phyloP scores from a whole-genome alignment of 2,113 vertebrate genomes.

The Lycaon pictus region DNA sequence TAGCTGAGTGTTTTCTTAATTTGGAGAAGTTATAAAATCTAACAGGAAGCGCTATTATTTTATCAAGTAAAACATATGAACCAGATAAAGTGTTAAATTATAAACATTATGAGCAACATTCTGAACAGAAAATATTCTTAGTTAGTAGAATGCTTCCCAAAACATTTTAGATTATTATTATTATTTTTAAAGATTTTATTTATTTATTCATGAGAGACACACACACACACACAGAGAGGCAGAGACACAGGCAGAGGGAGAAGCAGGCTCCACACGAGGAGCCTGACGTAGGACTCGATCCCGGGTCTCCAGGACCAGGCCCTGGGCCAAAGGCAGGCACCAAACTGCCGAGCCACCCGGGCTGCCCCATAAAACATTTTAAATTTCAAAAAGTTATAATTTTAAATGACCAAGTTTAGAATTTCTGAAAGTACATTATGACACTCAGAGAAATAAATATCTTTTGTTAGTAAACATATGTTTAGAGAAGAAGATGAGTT shows the following conservation, averaged over 20 bases:
- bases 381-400: neutral
- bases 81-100: slow-evolving; percentile 6
- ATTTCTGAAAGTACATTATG: neutral
- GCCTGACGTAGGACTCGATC: no score
- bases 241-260: no score
- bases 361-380: neutral
- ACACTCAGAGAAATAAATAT: neutral
- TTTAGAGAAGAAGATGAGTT: neutral
- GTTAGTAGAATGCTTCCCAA: neutral
- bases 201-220: no score
- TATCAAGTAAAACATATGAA: neutral
- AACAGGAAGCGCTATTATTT: neutral
- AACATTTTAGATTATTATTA: neutral
- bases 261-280: no score
- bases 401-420: neutral
- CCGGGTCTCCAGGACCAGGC: no score
- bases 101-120: neutral
- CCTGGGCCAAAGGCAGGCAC: no score
- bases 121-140: neutral
- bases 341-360: no score
- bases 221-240: no score
- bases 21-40: slow-evolving; percentile 23
- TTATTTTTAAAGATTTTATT: no score
- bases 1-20: neutral
- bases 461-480: neutral